These are phyloP conservation scores for Percopsis omiscomaycus DNA, from an alignment of 2,797 vertebrate genomes.

Conservation along the genomic window DNA sequence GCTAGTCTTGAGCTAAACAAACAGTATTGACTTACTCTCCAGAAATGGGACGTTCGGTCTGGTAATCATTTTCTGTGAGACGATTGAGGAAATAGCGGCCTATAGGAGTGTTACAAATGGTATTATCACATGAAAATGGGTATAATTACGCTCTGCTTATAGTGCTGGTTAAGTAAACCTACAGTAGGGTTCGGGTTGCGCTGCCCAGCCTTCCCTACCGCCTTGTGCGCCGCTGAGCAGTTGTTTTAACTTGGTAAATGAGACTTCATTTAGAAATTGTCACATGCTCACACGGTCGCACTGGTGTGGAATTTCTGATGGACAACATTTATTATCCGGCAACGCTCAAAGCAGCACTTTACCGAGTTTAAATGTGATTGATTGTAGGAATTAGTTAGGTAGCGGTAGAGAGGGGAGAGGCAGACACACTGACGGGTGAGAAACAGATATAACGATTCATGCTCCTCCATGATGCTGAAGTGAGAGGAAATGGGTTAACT, in stretches of 20 bases:
- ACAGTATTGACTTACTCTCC: constrained; percentile 63
- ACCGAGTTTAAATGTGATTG: neutral
- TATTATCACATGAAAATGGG: constrained; percentile 64
- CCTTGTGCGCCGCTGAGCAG: constrained; percentile 38
- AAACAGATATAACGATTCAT: neutral
- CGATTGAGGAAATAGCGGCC: constrained; percentile 47
- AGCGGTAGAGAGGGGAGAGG: neutral
- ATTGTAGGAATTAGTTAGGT: constrained; percentile 2
- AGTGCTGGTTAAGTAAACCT: constrained; percentile 61
- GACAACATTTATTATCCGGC: constrained; percentile 19
- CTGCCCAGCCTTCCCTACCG: constrained; percentile 23
- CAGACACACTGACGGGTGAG: neutral
- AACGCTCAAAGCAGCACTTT: neutral
- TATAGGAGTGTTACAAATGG: constrained; percentile 52
- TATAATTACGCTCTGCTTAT: constrained; percentile 63
- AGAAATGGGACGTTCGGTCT: constrained; percentile 58
- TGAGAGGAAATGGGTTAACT: neutral
- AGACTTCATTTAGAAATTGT: constrained; percentile 39
- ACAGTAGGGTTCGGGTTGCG: constrained; percentile 54
- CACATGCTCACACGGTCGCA: constrained; percentile 31
- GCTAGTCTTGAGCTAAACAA: constrained; percentile 58
- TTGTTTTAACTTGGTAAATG: constrained; percentile 47
- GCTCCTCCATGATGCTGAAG: neutral
- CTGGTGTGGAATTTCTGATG: constrained; percentile 45
- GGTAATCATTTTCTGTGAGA: constrained; percentile 61